These are phyloP conservation scores for Antitype chi DNA, from an alignment of 2,888 invertebrate genomes.

Conservation along the genomic window DNA sequence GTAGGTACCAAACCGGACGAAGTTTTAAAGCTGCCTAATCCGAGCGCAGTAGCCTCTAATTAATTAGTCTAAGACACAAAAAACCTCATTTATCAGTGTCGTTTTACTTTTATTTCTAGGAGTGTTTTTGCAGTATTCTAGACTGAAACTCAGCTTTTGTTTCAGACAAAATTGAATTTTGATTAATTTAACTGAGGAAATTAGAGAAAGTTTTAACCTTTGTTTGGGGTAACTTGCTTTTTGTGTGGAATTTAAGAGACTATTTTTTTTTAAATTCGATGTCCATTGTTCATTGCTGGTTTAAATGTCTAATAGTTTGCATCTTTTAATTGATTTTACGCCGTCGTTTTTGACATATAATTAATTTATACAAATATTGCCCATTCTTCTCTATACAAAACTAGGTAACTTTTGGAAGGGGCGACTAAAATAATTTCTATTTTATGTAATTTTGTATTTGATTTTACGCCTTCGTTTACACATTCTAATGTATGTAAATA, in stretches of 20 bases:
- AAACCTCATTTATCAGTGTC: constrained; percentile 64
- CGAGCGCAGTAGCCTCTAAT: constrained; percentile 37
- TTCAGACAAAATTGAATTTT: constrained; percentile 52
- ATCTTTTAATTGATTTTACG: background rate
- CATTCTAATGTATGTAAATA: too few species aligned
- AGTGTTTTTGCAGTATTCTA: constrained; percentile 38
- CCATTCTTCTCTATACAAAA: too few species aligned
- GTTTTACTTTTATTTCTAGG: constrained; percentile 48
- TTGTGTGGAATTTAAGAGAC: background rate
- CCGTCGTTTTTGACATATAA: too few species aligned
- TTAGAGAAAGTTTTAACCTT: constrained; percentile 23
- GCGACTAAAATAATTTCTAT: too few species aligned
- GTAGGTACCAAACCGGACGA: background rate
- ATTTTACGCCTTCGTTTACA: too few species aligned
- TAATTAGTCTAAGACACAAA: constrained; percentile 58
- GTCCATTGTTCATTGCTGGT: too few species aligned
- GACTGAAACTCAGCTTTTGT: constrained; percentile 40
- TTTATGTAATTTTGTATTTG: too few species aligned
- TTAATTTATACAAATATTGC: too few species aligned
- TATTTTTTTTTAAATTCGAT: background rate
- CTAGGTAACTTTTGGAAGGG: too few species aligned
- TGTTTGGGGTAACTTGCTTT: background rate
- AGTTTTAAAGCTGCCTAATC: constrained; percentile 33
- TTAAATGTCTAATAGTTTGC: background rate
- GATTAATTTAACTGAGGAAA: constrained; percentile 37